Base-by-base conservation (phyloP, 2,797 vertebrate genomes). In the Cercopithecus hamlyni region DNA sequence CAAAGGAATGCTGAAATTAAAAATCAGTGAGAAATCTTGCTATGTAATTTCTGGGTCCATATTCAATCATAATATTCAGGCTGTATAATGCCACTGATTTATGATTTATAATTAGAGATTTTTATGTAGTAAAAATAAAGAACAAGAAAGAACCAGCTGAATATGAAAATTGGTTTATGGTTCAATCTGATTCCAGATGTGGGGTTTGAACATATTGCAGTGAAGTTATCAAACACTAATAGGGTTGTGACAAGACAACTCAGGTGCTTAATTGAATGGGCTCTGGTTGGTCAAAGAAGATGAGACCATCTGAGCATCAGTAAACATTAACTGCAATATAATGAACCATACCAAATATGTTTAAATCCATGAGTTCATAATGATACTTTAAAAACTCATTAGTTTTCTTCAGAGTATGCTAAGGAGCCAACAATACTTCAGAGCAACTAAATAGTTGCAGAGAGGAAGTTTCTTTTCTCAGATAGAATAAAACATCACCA, bases 111-210 rank as follows among this genome's bases (percentile, higher is more conserved):
- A 75, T 79, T 82, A 88, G 43, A 22, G 26, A 43, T 79, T 90
- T 96, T 97, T 61, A 95, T 94, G 95, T 61, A 96, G n/a, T 93
- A 88, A 50, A 93, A 84, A 64, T 76, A 88, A 94, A 88, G 67
- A 87, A 81, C 94, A 94, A 95, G 45, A 75, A 90, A 92, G 72
- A 95, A 79, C 39, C 39, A 88, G 12, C 17, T 92, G n/a, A 95
- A 82, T 87, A 82, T 79, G 85, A 88, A 93, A 80, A 91, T 58
- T 70, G 50, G 13, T 81, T 90, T 94, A 72, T 24, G 50, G 43
- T 43, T 96, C 55, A 90, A 41, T 36, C 55, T 83, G 55, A 88
- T 94, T 94, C 45, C n/a, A 89, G 67, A 67, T 30, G 36, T 88
- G 67, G 26, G 14, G 20, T 61, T 88, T 87, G 83, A 81, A 88